Evolutionary conservation across 2,888 invertebrate species (phyloP).

Genomic region (Exocentrus adspersus): DNA sequence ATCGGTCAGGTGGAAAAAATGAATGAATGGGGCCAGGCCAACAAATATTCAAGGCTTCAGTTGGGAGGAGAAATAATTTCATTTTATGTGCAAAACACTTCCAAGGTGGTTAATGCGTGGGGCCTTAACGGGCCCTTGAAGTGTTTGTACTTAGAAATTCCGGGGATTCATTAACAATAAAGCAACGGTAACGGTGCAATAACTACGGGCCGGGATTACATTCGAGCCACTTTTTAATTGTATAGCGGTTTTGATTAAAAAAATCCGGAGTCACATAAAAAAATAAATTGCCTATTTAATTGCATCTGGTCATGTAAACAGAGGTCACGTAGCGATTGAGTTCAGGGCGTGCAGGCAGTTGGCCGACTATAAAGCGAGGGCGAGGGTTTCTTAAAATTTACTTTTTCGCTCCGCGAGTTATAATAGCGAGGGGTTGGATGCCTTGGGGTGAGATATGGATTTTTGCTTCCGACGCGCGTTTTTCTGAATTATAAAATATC

Average conservation of each 20-base stretch:
- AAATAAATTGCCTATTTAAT: slow-evolving; percentile 65
- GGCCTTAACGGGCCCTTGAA: neutral
- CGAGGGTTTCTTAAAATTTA: slow-evolving; percentile 63
- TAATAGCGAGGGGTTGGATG: slow-evolving; percentile 60
- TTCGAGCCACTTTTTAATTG: slow-evolving; percentile 56
- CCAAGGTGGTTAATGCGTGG: too few species aligned
- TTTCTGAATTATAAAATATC: slow-evolving; percentile 65
- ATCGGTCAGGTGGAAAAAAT: slow-evolving; percentile 19
- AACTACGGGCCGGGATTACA: slow-evolving; percentile 58
- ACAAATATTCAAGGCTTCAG: too few species aligned
- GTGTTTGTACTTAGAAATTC: slow-evolving; percentile 29
- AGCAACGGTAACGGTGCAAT: slow-evolving; percentile 47
- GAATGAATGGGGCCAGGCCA: slow-evolving; percentile 8
- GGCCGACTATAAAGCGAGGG: slow-evolving; percentile 59
- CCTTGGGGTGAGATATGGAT: slow-evolving; percentile 63
- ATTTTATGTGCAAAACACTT: too few species aligned
- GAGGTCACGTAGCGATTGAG: slow-evolving; percentile 41
- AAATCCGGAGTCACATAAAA: slow-evolving; percentile 61
- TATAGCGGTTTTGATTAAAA: slow-evolving; percentile 63
- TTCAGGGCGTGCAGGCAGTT: slow-evolving; percentile 46
- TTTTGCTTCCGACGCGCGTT: slow-evolving; percentile 63
- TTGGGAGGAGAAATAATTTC: too few species aligned
- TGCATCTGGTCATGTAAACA: slow-evolving; percentile 47
- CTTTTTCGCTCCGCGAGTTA: slow-evolving; percentile 65
- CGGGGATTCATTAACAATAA: slow-evolving; percentile 37